Evolutionary conservation across 2,888 invertebrate genomes (phyloP), one percentile per base, ranked within the genome.

Genomic region (Gastrophysa polygoni): DNA sequence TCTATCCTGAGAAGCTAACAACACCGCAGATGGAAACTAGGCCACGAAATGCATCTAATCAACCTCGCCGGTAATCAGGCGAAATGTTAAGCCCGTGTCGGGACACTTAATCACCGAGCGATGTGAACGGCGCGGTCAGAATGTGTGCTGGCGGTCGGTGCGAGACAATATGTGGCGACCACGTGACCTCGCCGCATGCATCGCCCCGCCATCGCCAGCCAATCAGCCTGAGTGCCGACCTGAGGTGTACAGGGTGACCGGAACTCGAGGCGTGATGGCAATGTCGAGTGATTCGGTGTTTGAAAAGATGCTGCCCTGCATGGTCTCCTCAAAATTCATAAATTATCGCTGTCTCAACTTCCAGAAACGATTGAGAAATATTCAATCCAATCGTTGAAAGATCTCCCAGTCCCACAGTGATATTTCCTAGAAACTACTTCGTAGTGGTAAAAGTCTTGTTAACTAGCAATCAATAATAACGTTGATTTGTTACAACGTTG

Each of bases 171-270:
- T 75, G 74, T 75, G 71, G 73, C 66, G 68, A 67, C 70, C 72
- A 72, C 62, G 69, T 71, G 71, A 69, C 72, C 73, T 63, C 62
- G 63, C 62, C 69, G 69, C 71, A 73, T 73, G 73, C 73, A 74
- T 74, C 74, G 71, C 70, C 4, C 63, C 47, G 61, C 64, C 64
- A 67, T 68, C 70, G 68, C 74, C 67, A 70, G 73, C 73, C 70
- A 77, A 74, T 76, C 74, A 75, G 68, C 69, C 71, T 73, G 73
- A 76, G 77, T 76, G 77, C 71, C 69, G 74, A 72, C 69, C 71
- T 71, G 70, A 57, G 69, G 67, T 68, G 55, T 63, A 62, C 71
- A 71, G 67, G 69, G 71, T 70, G 69, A 70, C 65, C 66, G 70
- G 63, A 64, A 24, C 24, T 24, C 7, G 3, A 24, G 4, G 24